Conservation (phyloP, 2,888 invertebrate genomes). For the Bursaphelenchus okinawaensis region DNA sequence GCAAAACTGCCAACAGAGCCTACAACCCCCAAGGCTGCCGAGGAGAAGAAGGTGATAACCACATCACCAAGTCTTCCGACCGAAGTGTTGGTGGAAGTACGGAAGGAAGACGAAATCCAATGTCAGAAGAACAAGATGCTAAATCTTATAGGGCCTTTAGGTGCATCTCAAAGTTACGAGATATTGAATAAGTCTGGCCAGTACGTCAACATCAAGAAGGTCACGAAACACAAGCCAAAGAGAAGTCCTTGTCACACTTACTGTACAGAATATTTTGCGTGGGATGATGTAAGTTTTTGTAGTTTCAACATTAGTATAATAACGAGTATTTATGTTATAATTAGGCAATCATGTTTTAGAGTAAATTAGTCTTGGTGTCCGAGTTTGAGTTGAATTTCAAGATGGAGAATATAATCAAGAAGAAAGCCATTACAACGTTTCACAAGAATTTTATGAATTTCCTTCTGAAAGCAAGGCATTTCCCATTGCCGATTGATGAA, state of each 20-base stretch:
- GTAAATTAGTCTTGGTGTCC: neutral
- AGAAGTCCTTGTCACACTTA: neutral
- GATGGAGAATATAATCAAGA: neutral
- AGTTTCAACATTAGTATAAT: neutral
- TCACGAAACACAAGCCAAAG: neutral
- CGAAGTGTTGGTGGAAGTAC: conserved; percentile 8
- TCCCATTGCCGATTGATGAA: neutral
- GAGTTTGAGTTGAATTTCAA: neutral
- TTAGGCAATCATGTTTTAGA: no score
- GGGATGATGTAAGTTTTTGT: conserved; percentile 1
- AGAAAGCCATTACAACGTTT: no score
- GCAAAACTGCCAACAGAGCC: neutral
- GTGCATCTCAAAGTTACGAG: conserved; percentile 1
- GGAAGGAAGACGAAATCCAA: conserved; percentile 8
- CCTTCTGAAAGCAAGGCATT: neutral
- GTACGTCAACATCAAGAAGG: neutral
- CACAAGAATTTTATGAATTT: neutral
- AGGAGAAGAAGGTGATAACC: neutral
- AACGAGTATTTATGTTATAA: neutral
- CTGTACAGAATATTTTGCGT: conserved; percentile 1
- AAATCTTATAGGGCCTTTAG: conserved; percentile 6
- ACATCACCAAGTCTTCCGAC: neutral
- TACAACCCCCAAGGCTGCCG: no score
- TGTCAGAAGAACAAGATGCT: conserved; percentile 2
- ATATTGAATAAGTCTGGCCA: conserved; percentile 5